Evolutionary conservation across 2,888 invertebrate species (phyloP), one percentile per base, ranked within the genome.

Genomic region (Polyploca ridens): DNA sequence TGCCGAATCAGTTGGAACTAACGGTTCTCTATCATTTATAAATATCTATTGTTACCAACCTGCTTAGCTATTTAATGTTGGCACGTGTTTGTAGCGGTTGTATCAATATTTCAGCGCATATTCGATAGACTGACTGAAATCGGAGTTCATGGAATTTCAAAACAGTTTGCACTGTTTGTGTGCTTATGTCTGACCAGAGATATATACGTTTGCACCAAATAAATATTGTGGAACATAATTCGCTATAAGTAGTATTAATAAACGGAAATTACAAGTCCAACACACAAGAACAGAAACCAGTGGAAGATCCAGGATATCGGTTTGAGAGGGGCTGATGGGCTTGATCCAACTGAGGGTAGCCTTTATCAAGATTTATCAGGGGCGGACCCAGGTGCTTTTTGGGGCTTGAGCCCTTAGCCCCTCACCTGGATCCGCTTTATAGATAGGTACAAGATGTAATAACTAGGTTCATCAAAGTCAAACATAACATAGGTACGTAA

Each of bases 61-160:
- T 8, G 7, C 7, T 5, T 49, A 16, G 16, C 16, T 7, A n/a
- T 49, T 49, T 49, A 16, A 6, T 49, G 10, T 8, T 54, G 54
- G 19, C 19, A 54, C 54, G 54, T 54, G 54, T 19, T 16, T 54
- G 49, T 54, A 10, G 19, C 2, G 14, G 8, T 16, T 54, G 54
- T n/a, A 54, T 19, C 10, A 54, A 54, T 54, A 54, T 54, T 54
- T 54, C 10, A 54, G n/a, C 54, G 6, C n/a, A 16, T 41, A 41
- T n/a, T 54, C 10, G 54, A 54, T 54, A 19, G 54, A 54, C 54
- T 19, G 19, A 54, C 54, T 54, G 19, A 54, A 54, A 54, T 54
- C 54, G 16, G 10, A 6, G 7, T 54, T 19, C 54, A 54, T 19
- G 16, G 54, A 54, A 54, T 19, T 54, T 16, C 19, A 19, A 54